Evolutionary conservation across 2,797 vertebrate genomes (phyloP).

Genomic region (Sphenopsis melanotis): DNA sequence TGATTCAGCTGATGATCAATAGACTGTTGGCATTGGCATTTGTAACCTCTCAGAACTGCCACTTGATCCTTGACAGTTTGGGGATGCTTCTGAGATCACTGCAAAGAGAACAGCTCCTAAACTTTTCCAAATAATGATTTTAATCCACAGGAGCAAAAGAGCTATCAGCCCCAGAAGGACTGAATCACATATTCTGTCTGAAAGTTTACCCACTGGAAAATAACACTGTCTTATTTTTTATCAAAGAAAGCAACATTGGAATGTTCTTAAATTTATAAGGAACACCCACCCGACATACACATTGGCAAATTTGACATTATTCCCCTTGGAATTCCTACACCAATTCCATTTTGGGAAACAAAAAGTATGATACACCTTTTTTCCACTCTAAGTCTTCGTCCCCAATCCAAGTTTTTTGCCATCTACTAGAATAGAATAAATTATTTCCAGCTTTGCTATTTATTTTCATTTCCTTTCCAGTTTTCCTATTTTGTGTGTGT

Average conservation of each 20-base stretch:
- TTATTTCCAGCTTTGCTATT: neutral
- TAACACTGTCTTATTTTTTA: neutral
- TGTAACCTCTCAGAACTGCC: neutral
- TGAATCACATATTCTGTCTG: neutral
- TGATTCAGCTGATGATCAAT: neutral
- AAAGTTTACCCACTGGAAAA: neutral
- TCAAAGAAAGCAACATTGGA: neutral
- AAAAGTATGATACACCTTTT: neutral
- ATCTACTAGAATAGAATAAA: neutral
- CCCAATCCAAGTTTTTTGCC: neutral
- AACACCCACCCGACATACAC: neutral
- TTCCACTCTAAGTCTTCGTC: neutral
- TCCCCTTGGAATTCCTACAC: neutral
- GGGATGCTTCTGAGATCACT: neutral
- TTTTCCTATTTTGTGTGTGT: neutral
- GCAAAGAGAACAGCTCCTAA: neutral
- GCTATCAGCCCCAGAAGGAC: neutral
- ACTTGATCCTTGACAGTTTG: neutral
- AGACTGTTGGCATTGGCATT: accelerated
- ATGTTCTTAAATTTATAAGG: neutral
- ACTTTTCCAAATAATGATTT: neutral
- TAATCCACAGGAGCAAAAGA: neutral
- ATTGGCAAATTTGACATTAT: neutral
- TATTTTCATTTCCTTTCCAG: neutral
- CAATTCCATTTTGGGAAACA: neutral